Evolutionary conservation across 2,113 vertebrate species (phyloP), one percentile per base, ranked within the genome.

Genomic region (Barnardius zonarius): DNA sequence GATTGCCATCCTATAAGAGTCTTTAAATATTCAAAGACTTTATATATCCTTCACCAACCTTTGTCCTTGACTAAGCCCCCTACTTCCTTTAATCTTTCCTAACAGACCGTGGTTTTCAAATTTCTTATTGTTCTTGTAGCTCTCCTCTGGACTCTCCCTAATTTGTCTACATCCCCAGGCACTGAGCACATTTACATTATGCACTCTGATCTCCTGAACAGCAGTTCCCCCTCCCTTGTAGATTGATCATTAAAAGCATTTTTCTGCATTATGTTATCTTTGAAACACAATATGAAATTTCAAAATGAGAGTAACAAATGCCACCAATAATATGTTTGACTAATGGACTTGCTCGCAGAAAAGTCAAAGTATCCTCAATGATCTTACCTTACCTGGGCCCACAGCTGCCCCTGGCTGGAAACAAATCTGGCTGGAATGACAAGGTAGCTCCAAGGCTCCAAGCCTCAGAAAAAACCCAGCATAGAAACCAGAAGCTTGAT

Each of bases 181-280:
- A 81, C 62, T 63, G 74, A 90, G 25, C 80, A 14, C 48, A 68
- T 87, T 92, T 92, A 46, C 52, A 80, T 83, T 93, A 84, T 87
- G 62, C 68, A 41, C 63, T 90, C 82, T 87, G 68, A 63, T 84
- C 57, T 84, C 33, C 75, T 76, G 69, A 84, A 81, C 17, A 88
- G 52, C 68, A 52, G 63, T 68, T 67, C 30, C 9, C 28, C 30
- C 41, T 92, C 63, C 78, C 41, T 76, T 63, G 37, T 55, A 87
- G 51, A 86, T 10, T 90, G 82, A 81, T 84, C 82, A 92, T 80
- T 94, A 90, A 90, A 92, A 94, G 33, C 68, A 57, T 92, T 92
- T 92, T 76, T 90, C 73, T 90, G 78, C 52, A 83, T 52, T 76
- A 67, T 43, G 37, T 62, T 88, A 17, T 83, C 83, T 88, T 74